A percentile compares a stretch with the other conserved stretches of the same genome.
Evolutionary conservation across 2,113 vertebrate genomes (phyloP).

Genomic region (Terrapene triunguis): DNA sequence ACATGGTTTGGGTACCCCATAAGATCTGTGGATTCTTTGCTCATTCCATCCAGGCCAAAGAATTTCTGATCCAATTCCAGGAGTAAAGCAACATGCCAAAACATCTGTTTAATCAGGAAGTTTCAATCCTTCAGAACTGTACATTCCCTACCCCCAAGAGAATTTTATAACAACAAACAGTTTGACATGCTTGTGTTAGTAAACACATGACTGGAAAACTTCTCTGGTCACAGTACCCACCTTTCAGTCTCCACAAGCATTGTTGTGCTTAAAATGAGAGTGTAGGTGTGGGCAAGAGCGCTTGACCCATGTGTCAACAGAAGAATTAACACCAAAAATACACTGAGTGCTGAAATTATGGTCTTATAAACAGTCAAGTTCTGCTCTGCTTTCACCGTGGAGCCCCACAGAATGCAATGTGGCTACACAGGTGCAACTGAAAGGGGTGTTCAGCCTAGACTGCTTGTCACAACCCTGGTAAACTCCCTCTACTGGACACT

Average conservation of each 20-base stretch:
- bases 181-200: neutral
- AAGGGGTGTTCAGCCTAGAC: neutral
- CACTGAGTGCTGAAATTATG: neutral
- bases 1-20: fast-evolving
- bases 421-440: neutral
- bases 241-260: neutral
- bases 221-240: neutral
- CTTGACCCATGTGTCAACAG: neutral
- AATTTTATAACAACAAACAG: neutral
- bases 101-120: neutral
- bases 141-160: neutral
- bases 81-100: neutral
- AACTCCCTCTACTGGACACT: neutral
- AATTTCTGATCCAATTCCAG: neutral
- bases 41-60: neutral
- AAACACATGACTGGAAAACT: neutral
- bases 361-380: neutral
- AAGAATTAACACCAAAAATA: neutral
- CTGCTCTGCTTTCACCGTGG: neutral
- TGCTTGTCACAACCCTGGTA: no score
- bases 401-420: fast-evolving
- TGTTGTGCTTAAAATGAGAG: neutral
- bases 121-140: neutral
- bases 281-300: neutral
- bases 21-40: fast-evolving